Percentiles rank a stretch among this genome's conserved stretches.
Conservation (phyloP, 2,113 vertebrate genomes). For the Hippocampus comes region DNA sequence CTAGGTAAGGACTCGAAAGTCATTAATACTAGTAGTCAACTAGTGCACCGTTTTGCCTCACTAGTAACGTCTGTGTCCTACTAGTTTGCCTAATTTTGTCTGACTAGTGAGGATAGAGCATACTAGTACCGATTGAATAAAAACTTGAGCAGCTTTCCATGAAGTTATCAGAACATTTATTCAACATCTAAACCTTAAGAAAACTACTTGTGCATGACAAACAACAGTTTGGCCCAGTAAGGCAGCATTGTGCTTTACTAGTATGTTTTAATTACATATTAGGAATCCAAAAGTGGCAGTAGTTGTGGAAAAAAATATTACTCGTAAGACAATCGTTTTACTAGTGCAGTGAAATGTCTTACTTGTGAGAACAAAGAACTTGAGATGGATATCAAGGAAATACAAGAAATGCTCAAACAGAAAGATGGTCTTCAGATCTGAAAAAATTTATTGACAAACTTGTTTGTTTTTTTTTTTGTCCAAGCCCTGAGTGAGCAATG, state of each 20-base stretch:
- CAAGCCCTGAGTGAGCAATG: neutral
- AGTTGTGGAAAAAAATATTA: neutral
- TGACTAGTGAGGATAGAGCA: too few species aligned
- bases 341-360: neutral
- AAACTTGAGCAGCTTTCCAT: neutral
- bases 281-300: neutral
- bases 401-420: neutral
- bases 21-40: neutral
- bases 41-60: neutral
- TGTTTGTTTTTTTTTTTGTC: neutral
- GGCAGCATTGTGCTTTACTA: neutral
- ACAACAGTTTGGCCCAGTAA: too few species aligned
- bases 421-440: neutral
- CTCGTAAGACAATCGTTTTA: neutral
- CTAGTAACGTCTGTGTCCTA: neutral
- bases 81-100: neutral
- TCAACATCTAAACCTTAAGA: too few species aligned
- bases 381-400: neutral
- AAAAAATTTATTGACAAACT: neutral
- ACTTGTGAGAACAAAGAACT: neutral
- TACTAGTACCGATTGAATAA: neutral
- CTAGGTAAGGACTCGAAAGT: neutral
- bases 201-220: too few species aligned
- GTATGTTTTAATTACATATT: neutral
- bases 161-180: too few species aligned